Percentiles rank a stretch among this genome's conserved stretches.
phyloP scores from a whole-genome alignment of 64 coral and sea anemone species.

The Platygyra sinensis region DNA sequence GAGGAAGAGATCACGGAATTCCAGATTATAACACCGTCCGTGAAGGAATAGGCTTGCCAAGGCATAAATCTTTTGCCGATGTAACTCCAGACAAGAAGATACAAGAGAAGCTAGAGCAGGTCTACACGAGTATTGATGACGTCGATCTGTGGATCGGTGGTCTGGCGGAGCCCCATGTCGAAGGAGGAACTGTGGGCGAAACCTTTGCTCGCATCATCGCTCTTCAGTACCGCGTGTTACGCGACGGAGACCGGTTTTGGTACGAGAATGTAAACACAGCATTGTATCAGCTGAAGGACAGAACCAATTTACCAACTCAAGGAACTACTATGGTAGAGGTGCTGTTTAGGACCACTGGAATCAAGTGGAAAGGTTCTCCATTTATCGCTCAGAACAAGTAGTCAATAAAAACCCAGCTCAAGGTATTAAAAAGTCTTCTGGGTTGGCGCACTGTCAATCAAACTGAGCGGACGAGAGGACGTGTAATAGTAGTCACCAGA shows the following conservation, averaged over 20 bases:
- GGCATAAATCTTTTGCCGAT: conserved; percentile 66
- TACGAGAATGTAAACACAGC: conserved; percentile 79
- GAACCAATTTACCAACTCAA: conserved; percentile 66
- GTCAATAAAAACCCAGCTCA: background rate
- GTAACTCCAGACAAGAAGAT: conserved; percentile 65
- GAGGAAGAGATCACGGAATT: conserved; percentile 87
- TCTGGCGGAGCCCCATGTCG: conserved; percentile 80
- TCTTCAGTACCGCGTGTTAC: conserved; percentile 73
- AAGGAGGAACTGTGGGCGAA: conserved; percentile 83
- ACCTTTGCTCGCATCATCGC: conserved; percentile 89
- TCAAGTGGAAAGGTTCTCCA: conserved; percentile 82
- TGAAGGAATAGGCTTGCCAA: conserved; percentile 63
- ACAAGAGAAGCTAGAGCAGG: conserved; percentile 61
- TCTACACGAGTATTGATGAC: conserved; percentile 78
- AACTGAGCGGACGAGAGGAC: background rate
- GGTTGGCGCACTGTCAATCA: background rate
- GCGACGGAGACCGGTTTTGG: conserved; percentile 89
- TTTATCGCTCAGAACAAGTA: conserved; percentile 41
- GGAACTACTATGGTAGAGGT: conserved; percentile 77
- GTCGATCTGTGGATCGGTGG: conserved; percentile 95
- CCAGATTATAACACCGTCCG: conserved; percentile 91
- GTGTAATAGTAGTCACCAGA: background rate
- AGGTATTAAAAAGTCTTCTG: background rate
- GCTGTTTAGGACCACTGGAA: conserved; percentile 76
- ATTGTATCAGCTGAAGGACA: conserved; percentile 74